A percentile compares a stretch with the other conserved stretches of the same genome.
Conservation (phyloP, 2,113 vertebrate genomes). For the Myiozetetes cayanensis region DNA sequence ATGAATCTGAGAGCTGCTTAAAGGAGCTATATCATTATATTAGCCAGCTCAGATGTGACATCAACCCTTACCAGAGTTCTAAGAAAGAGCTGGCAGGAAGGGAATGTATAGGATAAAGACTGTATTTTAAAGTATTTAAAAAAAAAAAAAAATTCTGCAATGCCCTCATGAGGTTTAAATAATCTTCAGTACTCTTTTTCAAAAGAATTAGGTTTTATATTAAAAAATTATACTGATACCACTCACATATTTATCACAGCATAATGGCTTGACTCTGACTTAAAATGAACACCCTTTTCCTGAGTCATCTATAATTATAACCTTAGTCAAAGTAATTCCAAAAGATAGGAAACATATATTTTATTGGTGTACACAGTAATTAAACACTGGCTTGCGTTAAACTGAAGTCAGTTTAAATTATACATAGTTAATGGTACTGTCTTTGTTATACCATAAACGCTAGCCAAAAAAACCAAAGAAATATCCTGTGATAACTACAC, state of each 20-base stretch:
- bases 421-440: not conserved
- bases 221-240: not conserved
- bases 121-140: not conserved
- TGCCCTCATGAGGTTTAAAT: not conserved
- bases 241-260: not conserved
- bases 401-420: not conserved
- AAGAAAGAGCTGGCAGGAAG: not conserved
- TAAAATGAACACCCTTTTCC: not conserved
- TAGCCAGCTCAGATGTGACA: not conserved
- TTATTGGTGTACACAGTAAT: not conserved
- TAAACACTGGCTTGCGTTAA: not conserved
- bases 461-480: not conserved
- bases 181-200: not conserved
- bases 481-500: not conserved
- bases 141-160: not conserved
- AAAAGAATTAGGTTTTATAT: not conserved
- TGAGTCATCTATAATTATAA: not conserved
- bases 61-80: not conserved
- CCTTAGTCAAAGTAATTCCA: not conserved
- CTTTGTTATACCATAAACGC: not conserved
- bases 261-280: not conserved
- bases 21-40: not conserved
- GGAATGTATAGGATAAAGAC: not conserved
- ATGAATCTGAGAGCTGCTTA: not conserved
- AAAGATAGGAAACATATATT: not conserved